These are phyloP conservation scores for Pangasianodon gigas DNA, from an alignment of 2,113 vertebrate species.

Conservation along the genomic window DNA sequence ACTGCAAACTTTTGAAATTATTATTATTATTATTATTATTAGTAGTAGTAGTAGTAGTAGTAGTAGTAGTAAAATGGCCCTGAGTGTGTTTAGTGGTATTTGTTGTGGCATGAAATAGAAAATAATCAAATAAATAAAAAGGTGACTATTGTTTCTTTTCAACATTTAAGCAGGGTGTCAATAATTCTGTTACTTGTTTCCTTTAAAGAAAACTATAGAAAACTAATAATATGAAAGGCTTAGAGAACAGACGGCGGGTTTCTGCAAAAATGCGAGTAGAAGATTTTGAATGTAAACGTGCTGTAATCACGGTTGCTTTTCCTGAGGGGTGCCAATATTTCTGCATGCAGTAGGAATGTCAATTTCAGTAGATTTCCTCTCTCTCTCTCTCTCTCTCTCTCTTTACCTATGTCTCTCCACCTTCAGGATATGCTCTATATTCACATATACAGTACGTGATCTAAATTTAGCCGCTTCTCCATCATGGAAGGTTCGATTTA, in stretches of 20 bases:
- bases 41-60: not conserved
- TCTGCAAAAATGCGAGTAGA: not conserved
- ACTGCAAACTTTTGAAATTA: too few species aligned
- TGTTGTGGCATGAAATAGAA: too few species aligned
- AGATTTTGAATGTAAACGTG: not conserved
- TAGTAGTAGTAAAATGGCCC: too few species aligned
- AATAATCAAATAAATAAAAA: too few species aligned
- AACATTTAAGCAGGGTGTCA: not conserved
- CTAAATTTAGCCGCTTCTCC: constrained; percentile 72
- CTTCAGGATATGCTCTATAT: constrained; percentile 58
- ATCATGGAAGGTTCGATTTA: constrained; percentile 74
- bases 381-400: constrained; percentile 8
- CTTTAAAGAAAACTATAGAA: not conserved
- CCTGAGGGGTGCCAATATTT: not conserved
- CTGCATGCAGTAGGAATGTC: not conserved
- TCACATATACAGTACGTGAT: constrained; percentile 66
- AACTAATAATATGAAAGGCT: not conserved
- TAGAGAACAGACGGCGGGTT: not conserved
- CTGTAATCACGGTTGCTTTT: not conserved
- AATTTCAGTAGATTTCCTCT: not conserved
- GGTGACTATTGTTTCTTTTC: too few species aligned
- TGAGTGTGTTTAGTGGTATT: too few species aligned
- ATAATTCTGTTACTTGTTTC: not conserved
- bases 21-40: too few species aligned
- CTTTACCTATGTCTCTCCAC: not conserved